Evolutionary conservation across 2,113 vertebrate genomes (phyloP), one percentile per base, ranked within the genome.

Genomic region (Dicerorhinus sumatrensis): DNA sequence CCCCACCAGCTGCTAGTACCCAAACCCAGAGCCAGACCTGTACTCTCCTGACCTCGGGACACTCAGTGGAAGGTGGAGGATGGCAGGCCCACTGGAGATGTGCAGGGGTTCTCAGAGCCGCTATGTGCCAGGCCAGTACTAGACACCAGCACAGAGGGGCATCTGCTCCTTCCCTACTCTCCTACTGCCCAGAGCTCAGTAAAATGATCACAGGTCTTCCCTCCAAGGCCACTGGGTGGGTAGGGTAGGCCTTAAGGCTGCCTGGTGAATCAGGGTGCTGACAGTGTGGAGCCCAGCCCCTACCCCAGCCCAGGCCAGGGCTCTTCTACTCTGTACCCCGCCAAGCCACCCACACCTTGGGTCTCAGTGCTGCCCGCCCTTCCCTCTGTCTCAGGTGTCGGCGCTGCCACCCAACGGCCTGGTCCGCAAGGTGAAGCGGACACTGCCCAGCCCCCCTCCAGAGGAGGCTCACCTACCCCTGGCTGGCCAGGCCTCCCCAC

Each of bases 401-500:
- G 99, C 98, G 95, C 99, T 99, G 98, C 99, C 99, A 98, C 99
- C 99, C 79, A 99, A 99, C 98, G 98, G 99, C 3, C 99, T 99
- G 98, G 99, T 99, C 96, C 99, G 99, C 98, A 99, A 99, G 99
- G 99, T 99, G 98, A 99, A 99, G 98, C 99, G 99, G 98, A 99
- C 99, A 1, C 99, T 99, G 63, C 99, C 99, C 96, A 99, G 99
- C 98, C 99, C 99, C 6, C 99, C 99, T 17, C 99, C 99, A 72
- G 99, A 99, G 97, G 99, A 99, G 98, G 98, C 98, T 85, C 99
- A 99, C 0, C 98, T 99, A 56, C 99, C 99, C 87, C 99, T 99
- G 98, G 99, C 99, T 73, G 99, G 99, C 98, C 99, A 99, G 86
- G 99, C 99, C 96, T 97, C 99, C 91, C 99, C 99, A 87, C 99